Conservation (phyloP, 2,113 vertebrate genomes). For the Ophthalmolycus amberensis region DNA sequence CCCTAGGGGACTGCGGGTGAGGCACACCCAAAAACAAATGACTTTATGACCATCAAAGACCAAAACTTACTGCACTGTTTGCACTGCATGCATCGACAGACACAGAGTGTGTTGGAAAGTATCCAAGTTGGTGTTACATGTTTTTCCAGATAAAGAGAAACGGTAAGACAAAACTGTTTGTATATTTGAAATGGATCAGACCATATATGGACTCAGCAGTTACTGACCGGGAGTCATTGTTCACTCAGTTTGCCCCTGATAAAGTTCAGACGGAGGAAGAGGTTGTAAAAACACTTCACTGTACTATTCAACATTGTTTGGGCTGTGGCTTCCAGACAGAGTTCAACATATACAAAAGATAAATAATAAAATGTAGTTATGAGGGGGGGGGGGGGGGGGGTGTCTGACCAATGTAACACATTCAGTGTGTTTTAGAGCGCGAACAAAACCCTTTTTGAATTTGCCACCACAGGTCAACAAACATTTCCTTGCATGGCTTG, state of each 20-base stretch:
- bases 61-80: constrained; percentile 10
- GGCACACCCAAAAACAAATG: constrained; percentile 44
- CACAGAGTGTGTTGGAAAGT: background rate
- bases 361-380: constrained; percentile 1
- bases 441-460: background rate
- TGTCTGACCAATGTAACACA: constrained; percentile 19
- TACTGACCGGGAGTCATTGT: constrained; percentile 36
- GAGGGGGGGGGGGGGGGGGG: too few relatives aligned
- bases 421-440: background rate
- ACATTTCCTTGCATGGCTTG: background rate
- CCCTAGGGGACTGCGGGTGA: constrained; percentile 9
- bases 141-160: constrained; percentile 25
- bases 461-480: background rate
- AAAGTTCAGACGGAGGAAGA: constrained; percentile 53
- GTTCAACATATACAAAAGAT: constrained; percentile 28
- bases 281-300: constrained; percentile 62
- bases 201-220: constrained; percentile 29
- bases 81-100: background rate
- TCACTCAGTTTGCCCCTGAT: constrained; percentile 25
- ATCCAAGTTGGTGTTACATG: background rate
- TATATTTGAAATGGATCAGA: constrained; percentile 16
- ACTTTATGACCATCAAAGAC: constrained; percentile 6
- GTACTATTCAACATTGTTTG: constrained; percentile 37
- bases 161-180: background rate
- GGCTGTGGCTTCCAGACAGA: constrained; percentile 31